Base-by-base conservation (phyloP, 2,113 vertebrate species). In the Etheostoma cragini region DNA sequence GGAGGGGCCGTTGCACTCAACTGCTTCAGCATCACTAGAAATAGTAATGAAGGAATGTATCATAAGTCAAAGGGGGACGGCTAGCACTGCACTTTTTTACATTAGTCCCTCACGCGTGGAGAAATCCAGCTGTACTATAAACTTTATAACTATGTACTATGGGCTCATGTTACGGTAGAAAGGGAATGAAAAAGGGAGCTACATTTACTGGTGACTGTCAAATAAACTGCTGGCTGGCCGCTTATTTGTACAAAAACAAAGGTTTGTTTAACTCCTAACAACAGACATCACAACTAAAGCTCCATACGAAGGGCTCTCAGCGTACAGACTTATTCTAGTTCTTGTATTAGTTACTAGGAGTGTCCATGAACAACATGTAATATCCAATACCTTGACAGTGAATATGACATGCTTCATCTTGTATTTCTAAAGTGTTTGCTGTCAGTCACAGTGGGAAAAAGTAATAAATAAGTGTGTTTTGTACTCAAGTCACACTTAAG, bases 21-120 rank as follows among this genome's bases (percentile, higher is more conserved):
- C 82, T 64, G 80, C 80, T 85, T 52, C 86, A 46, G 80, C 81
- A 89, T 91, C 88, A 84, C 82, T 92, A 84, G 90, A 91, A 93
- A 91, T 92, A 91, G 88, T 89, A 85, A 84, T 86, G 83, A 79
- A 84, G 85, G 90, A 91, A 88, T 84, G 88, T 47, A 85, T 72
- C 79, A 75, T 82, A 76, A 91, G 60, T 88, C 81, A 87, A 38
- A 77, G 33, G 46, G 69, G 73, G 70, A 64, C 33, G 64, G 72
- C 68, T 47, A 80, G 64, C 0, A 11, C 57, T 71, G 80, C 66
- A 70, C 33, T 68, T 88, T 80, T 91, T 88, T 92, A 89, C 67
- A 74, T 74, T 66, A 85, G 53, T 19, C 38, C 47, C 24, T 64
- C n/a, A 75, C 53, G 67, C 10, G 56, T 13, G 45, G 42, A 76